These are phyloP conservation scores for Lagodon rhomboides DNA, from an alignment of 2,797 vertebrate species.

Conservation along the genomic window DNA sequence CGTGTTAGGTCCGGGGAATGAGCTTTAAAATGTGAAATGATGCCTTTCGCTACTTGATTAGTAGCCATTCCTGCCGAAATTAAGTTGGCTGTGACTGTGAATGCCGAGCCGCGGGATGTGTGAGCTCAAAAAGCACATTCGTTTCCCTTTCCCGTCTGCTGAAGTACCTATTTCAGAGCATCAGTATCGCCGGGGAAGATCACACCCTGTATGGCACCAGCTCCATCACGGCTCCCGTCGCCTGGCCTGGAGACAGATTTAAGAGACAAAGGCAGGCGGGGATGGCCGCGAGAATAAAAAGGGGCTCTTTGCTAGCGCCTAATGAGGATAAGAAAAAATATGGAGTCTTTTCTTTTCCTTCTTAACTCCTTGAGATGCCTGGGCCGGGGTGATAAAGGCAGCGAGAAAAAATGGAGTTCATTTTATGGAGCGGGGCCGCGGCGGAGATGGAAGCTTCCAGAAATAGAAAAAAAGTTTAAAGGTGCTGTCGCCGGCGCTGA, in stretches of 20 bases:
- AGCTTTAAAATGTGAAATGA: constrained; percentile 60
- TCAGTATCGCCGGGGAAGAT: constrained; percentile 71
- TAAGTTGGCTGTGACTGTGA: constrained; percentile 48
- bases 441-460: constrained; percentile 50
- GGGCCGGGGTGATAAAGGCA: constrained; percentile 70
- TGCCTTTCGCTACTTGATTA: constrained; percentile 46
- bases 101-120: constrained; percentile 47
- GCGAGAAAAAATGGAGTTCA: constrained; percentile 37
- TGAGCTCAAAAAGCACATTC: constrained; percentile 44
- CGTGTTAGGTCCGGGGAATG: constrained; percentile 33
- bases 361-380: constrained; percentile 65
- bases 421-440: constrained; percentile 45
- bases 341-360: constrained; percentile 64
- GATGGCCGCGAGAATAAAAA: constrained; percentile 48
- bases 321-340: constrained; percentile 78
- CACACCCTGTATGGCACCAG: constrained; percentile 63
- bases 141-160: constrained; percentile 37
- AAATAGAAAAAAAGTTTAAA: constrained; percentile 63
- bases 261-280: constrained; percentile 70
- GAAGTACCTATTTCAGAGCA: constrained; percentile 56
- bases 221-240: constrained; percentile 71
- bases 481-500: constrained; percentile 40
- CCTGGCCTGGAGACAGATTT: constrained; percentile 73
- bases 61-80: constrained; percentile 53
- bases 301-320: constrained; percentile 57